Evolutionary conservation across 1,140 invertebrate species (phyloP), one percentile per base, ranked within the genome.

Genomic region (Nomia melanderi): DNA sequence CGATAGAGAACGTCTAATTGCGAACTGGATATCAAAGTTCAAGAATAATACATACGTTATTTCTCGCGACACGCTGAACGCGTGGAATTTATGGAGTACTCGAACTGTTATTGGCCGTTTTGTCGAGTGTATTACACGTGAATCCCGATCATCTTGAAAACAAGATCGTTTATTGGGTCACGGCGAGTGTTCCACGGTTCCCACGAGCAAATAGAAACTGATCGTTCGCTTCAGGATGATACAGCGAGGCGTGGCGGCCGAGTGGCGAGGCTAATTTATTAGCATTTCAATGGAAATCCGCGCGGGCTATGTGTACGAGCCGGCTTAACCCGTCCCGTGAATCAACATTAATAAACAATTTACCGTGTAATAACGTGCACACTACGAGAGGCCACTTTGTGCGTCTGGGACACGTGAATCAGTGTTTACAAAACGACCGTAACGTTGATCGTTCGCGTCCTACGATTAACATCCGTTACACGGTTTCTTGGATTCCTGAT

Each of bases 261-360:
- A 44, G 33, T 6, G 31, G 17, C 33, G 20, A 7, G 31, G 29
- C 8, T 50, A 83, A 83, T 82, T 83, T 83, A 83, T 83, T 75
- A 83, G 69, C 76, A 79, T 83, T 65, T 83, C 64, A 78, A 69
- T 83, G 67, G 33, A 78, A 82, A 78, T 72, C 44, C 59, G 41
- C 12, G 53, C 41, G 74, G 59, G 47, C 41, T 64, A 57, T 36
- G 56, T 29, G 41, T 41, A 53, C 53, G 27, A 60, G 31, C 44
- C 59, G 25, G n/a, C 39, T 65, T 29, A 66, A 50, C 59, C 54
- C 31, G 17, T 59, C n/a, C 8, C 14, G 6, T 36, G 57, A n/a
- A 59, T 29, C 65, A 27, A 54, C 44, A 33, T 33, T 65, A 33
- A 82, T 82, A 82, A 82, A 82, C 82, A 72, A 82, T 25, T 67